Conservation (phyloP, 2,888 invertebrate genomes). For the Eupithecia subumbrata region DNA sequence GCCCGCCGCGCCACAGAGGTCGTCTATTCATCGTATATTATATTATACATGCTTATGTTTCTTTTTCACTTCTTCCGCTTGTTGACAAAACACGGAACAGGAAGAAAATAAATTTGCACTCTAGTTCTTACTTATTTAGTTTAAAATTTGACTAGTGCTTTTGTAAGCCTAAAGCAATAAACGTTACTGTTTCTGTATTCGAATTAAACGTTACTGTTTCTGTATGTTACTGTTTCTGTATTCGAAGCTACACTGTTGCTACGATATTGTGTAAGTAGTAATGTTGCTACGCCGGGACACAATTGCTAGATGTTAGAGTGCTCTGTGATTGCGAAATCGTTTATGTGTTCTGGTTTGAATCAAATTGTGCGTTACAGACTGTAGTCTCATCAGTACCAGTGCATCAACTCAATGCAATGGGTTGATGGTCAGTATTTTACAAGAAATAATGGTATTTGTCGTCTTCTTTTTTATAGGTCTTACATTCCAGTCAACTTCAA, state of each 20-base stretch:
- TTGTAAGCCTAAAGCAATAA: no score
- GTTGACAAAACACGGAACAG: no score
- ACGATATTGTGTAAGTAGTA: background rate
- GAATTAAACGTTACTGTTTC: no score
- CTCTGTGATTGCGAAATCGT: conserved; percentile 14
- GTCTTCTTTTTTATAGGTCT: no score
- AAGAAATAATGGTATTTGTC: no score
- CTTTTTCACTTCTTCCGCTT: no score
- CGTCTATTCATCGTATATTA: no score
- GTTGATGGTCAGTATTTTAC: background rate
- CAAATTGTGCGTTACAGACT: background rate
- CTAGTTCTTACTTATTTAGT: background rate
- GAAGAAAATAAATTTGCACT: background rate
- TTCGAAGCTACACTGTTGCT: background rate
- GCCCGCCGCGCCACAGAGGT: no score
- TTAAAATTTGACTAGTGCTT: no score
- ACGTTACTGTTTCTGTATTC: background rate
- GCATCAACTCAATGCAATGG: background rate
- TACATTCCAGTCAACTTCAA: no score
- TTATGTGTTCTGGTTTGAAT: conserved; percentile 4
- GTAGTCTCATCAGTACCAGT: background rate
- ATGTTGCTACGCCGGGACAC: background rate
- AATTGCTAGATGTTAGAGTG: conserved; percentile 8
- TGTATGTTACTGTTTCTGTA: no score
- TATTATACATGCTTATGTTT: no score